Evolutionary conservation across 2,113 vertebrate genomes (phyloP).

Genomic region (Thamnophis sirtalis): DNA sequence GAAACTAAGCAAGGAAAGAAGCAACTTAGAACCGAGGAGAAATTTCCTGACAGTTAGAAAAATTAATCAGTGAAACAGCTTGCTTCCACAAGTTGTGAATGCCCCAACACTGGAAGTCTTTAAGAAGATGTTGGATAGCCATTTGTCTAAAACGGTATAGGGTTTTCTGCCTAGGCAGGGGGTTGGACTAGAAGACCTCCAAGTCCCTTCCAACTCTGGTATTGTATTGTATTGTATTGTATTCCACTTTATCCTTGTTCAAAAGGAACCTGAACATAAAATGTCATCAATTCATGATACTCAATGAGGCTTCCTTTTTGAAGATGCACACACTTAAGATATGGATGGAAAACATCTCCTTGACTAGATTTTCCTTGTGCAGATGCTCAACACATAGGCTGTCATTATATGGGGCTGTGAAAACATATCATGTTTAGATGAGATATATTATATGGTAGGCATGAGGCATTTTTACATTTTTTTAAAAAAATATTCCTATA

Average conservation of each 20-base stretch:
- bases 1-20: no score
- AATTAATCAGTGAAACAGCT: no score
- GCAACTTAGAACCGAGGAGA: no score
- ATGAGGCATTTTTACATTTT: not conserved
- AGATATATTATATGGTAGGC: not conserved
- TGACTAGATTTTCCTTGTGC: not conserved
- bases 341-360: not conserved
- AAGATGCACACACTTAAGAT: not conserved
- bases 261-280: not conserved
- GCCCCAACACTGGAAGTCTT: no score
- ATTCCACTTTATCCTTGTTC: not conserved
- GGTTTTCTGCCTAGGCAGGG: no score
- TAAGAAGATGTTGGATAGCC: no score
- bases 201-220: no score
- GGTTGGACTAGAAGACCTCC: no score
- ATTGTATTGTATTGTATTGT: no score
- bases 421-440: not conserved
- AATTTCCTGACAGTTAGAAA: no score
- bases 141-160: no score
- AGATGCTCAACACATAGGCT: not conserved
- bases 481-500: constrained; percentile 1
- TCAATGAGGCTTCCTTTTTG: not conserved
- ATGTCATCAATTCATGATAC: not conserved
- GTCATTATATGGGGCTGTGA: not conserved
- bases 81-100: no score